These are phyloP conservation scores for Tricholaema leucomelas DNA, from an alignment of 2,113 vertebrate genomes.

Conservation along the genomic window DNA sequence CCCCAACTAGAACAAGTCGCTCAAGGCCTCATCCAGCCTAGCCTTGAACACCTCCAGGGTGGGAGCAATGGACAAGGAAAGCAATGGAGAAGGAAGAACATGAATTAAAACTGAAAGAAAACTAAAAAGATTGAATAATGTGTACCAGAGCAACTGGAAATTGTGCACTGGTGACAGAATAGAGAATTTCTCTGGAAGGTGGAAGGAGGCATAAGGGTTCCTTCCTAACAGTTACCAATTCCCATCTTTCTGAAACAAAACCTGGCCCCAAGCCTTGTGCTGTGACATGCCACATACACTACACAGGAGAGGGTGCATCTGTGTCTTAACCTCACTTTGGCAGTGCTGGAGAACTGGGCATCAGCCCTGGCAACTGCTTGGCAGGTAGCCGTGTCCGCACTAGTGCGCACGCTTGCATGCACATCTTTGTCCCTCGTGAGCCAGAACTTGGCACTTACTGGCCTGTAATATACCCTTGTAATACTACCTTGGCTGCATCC, in stretches of 20 bases:
- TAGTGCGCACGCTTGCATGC: fast-evolving
- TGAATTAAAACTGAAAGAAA: not conserved
- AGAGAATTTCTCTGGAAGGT: not conserved
- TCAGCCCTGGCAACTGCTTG: not conserved
- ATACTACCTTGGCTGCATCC: constrained; percentile 55
- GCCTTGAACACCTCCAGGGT: no score
- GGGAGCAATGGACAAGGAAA: not conserved
- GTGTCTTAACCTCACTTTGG: not conserved
- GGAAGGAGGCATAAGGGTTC: not conserved
- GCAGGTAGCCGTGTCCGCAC: not conserved
- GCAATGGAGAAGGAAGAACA: not conserved
- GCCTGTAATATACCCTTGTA: constrained; percentile 2
- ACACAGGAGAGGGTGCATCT: not conserved
- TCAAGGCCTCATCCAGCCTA: no score
- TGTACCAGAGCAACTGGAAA: not conserved
- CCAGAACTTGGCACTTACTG: not conserved
- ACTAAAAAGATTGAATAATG: not conserved
- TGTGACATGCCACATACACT: not conserved
- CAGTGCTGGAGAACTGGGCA: not conserved
- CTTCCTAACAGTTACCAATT: not conserved
- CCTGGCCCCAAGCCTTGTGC: not conserved
- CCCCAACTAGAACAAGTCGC: no score
- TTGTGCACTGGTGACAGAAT: not conserved
- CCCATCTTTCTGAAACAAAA: not conserved
- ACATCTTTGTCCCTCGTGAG: not conserved